Evolutionary conservation across 1,140 invertebrate genomes (phyloP), one percentile per base, ranked within the genome.

Genomic region (Heliconius congener): DNA sequence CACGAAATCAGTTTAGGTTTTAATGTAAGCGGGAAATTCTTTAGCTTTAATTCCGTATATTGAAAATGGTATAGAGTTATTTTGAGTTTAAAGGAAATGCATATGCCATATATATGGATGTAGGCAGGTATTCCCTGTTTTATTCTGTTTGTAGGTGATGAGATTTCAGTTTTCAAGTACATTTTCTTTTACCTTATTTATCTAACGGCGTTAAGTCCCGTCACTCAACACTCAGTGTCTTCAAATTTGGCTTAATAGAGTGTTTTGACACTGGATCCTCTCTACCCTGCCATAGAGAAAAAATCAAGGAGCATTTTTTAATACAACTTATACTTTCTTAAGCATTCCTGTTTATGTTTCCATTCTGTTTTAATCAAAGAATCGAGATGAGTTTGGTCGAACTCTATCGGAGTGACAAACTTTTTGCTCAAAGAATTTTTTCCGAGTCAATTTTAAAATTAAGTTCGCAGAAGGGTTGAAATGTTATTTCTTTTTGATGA

Each of bases 401-500:
- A 76, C 76, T 76, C 74, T 74, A 81, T 81, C 76, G 80, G 78
- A 76, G 80, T 81, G 80, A 82, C 76, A 79, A 84, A 79, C 70
- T 82, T 82, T 79, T 52, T 79, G 60, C 60, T 30, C 60, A 30
- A 66, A 30, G 73, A 85, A 82, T 88, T 87, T 85, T 86, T 87
- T 77, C 71, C 74, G 71, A 86, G 84, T 88, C 84, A 79, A 81
- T 90, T 90, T 91, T 92, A 92, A 42, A 72, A 93, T 92, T 92
- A 90, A 92, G 86, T 90, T 88, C 73, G 76, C 78, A 88, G 86
- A 89, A 88, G 88, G 87, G 84, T 84, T 83, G 81, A 82, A 88
- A 86, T 87, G 85, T 90, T 88, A 90, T 91, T 90, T 88, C 88
- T 89, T 89, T 90, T 91, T 90, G 89, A 93, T 88, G 90, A 90